These are phyloP conservation scores for Cephonodes hylas DNA, from an alignment of 2,888 invertebrate genomes.

Conservation along the genomic window DNA sequence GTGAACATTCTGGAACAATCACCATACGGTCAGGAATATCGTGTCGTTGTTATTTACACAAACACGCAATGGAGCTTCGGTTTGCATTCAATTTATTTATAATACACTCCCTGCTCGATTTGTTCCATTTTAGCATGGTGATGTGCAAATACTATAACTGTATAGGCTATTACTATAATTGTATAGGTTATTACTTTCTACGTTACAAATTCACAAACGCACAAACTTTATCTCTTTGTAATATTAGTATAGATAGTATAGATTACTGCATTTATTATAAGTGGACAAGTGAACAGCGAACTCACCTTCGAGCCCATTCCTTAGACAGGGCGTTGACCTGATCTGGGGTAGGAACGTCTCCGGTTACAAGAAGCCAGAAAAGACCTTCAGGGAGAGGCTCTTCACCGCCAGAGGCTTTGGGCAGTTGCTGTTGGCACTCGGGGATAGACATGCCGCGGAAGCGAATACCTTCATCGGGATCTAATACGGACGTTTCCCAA, in stretches of 20 bases:
- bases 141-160: background rate
- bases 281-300: too few relatives aligned
- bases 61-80: background rate
- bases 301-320: constrained; percentile 87
- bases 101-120: background rate
- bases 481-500: constrained; percentile 96
- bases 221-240: too few relatives aligned
- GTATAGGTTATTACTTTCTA: too few relatives aligned
- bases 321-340: constrained; percentile 87
- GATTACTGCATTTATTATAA: too few relatives aligned
- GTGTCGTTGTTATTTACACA: background rate
- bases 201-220: too few relatives aligned
- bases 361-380: constrained; percentile 90
- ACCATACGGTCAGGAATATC: background rate
- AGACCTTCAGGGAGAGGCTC: constrained; percentile 90
- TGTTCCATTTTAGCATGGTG: background rate
- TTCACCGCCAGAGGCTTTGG: constrained; percentile 84
- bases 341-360: constrained; percentile 86
- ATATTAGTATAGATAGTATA: too few relatives aligned
- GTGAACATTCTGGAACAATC: background rate
- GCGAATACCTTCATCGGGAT: constrained; percentile 96
- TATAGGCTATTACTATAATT: too few relatives aligned
- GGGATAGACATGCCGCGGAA: constrained; percentile 96
- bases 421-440: constrained; percentile 87
- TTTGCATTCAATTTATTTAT: background rate